These are phyloP conservation scores for Chiroxiphia lanceolata DNA, from an alignment of 2,797 vertebrate genomes.

Conservation along the genomic window DNA sequence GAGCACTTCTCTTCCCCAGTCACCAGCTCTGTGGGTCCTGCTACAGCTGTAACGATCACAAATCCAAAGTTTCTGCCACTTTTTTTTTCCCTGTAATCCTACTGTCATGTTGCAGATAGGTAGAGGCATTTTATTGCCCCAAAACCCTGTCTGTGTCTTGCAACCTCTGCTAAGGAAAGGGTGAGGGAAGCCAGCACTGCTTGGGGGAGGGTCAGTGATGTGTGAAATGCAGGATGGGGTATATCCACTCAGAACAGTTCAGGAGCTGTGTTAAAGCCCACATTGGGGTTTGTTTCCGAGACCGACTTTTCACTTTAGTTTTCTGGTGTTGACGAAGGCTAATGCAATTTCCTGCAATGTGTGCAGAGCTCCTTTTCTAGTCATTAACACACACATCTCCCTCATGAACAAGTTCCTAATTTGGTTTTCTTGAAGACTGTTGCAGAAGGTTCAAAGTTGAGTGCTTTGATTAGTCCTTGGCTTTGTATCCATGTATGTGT, in stretches of 20 bases:
- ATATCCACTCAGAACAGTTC: not conserved
- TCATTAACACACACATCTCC: not conserved
- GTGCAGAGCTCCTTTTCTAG: not conserved
- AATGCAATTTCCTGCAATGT: not conserved
- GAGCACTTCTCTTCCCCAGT: not conserved
- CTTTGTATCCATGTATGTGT: not conserved
- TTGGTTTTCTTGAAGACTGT: not conserved
- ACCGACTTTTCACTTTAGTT: not conserved
- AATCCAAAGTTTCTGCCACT: not conserved
- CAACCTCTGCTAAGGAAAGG: not conserved
- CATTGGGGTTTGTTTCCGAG: not conserved
- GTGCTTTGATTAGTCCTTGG: constrained; percentile 29
- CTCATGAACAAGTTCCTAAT: not conserved
- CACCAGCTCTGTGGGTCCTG: not conserved
- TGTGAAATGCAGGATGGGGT: not conserved
- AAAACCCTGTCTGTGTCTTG: not conserved
- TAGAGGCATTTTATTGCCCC: not conserved
- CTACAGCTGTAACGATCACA: not conserved
- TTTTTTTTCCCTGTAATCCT: not conserved
- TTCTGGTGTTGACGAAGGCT: not conserved
- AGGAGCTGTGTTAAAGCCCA: not conserved
- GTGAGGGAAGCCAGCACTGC: not conserved
- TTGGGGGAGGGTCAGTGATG: not conserved
- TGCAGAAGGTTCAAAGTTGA: not conserved
- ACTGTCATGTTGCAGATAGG: not conserved